Evolutionary conservation across 2,888 invertebrate species (phyloP).

Genomic region (Drosophila diplacantha): DNA sequence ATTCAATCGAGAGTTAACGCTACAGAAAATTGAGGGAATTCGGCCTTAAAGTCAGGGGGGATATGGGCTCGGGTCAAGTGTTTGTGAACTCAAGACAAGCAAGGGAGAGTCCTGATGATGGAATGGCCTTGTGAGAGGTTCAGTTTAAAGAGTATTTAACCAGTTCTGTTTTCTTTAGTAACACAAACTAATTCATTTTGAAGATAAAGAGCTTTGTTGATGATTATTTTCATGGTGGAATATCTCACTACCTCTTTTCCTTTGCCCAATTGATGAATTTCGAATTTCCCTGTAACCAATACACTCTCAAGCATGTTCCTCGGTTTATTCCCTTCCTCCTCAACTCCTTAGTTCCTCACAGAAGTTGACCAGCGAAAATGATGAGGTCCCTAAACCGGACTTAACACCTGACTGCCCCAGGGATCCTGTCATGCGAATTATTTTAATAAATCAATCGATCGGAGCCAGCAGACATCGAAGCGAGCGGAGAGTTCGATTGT

Average conservation of each 20-base stretch:
- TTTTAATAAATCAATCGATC: constrained; percentile 60
- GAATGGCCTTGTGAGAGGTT: not conserved
- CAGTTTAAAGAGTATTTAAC: not conserved
- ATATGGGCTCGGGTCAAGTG: not conserved
- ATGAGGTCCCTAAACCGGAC: constrained; percentile 13
- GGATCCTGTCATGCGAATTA: constrained; percentile 57
- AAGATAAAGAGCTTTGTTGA: not conserved
- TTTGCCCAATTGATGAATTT: no score
- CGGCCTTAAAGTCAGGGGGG: constrained; percentile 5
- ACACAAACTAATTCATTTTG: not conserved
- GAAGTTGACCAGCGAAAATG: not conserved
- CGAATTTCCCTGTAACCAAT: not conserved
- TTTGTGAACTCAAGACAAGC: not conserved
- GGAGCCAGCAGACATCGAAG: constrained; percentile 2
- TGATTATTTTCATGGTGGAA: not conserved
- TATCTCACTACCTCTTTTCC: not conserved
- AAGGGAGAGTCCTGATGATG: not conserved
- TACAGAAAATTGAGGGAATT: constrained; percentile 6
- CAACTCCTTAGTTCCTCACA: not conserved
- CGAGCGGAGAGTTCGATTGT: constrained; percentile 45
- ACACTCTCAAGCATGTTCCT: not conserved
- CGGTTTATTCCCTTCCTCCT: not conserved
- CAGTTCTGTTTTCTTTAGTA: not conserved
- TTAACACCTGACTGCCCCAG: constrained; percentile 18
- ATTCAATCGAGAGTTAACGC: constrained; percentile 26